phyloP scores from a whole-genome alignment of 2,797 vertebrate genomes.

The Picus viridis region DNA sequence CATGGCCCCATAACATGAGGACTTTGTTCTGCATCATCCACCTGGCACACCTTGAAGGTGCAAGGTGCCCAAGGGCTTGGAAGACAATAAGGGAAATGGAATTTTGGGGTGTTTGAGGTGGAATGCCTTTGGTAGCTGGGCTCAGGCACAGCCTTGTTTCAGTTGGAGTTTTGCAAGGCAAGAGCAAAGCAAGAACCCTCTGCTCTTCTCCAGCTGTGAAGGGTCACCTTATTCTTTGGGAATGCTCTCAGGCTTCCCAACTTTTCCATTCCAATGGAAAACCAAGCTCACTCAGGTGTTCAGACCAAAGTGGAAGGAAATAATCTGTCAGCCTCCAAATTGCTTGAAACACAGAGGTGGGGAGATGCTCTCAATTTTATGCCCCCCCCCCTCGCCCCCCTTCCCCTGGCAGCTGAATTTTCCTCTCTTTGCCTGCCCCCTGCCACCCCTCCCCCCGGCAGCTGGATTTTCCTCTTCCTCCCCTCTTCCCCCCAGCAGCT shows the following conservation, averaged over 20 bases:
- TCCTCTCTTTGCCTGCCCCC: too few relatives aligned
- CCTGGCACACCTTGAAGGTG: accelerated
- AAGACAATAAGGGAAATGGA: neutral
- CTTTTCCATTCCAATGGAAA: neutral
- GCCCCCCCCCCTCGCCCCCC: too few relatives aligned
- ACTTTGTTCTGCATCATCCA: neutral
- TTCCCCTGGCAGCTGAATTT: too few relatives aligned
- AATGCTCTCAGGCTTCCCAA: neutral
- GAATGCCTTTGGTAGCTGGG: neutral
- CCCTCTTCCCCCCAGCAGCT: too few relatives aligned
- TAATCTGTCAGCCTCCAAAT: neutral
- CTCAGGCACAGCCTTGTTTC: neutral
- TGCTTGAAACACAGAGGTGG: accelerated
- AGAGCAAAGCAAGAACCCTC: neutral
- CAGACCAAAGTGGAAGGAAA: neutral
- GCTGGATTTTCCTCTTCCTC: neutral
- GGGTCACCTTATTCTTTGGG: neutral
- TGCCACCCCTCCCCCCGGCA: too few relatives aligned
- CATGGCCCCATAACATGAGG: accelerated
- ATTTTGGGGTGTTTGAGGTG: neutral
- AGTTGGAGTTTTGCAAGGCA: neutral
- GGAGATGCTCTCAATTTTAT: neutral
- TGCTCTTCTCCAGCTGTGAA: neutral
- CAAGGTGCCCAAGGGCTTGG: neutral
- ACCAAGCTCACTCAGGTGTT: neutral